Base-by-base conservation (phyloP, 2,113 vertebrate species). In the Lophura nycthemera region DNA sequence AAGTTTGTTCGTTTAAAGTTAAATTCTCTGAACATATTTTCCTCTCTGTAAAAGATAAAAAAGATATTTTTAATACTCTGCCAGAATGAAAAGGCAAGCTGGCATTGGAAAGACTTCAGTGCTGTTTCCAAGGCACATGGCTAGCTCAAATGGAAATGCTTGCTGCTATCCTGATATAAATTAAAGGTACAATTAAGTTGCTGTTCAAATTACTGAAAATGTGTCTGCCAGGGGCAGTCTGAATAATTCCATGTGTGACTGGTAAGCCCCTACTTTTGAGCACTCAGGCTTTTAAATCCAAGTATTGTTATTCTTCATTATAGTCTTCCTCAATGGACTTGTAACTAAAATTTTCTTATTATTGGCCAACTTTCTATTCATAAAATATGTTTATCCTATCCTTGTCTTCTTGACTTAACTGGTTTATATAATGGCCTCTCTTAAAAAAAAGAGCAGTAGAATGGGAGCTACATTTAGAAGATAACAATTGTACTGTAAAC, bases 101-200 rank as follows among this genome's bases (percentile, higher is more conserved):
- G 45, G 14, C 45, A 50, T 83, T 79, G 69, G 83, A 88, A 86
- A 84, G 40, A 47, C 36, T 69, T 47, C n/a, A 76, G 19, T 86
- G 43, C 10, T 47, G 19, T 85, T 40, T 92, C 45, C 24, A 18
- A 83, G 71, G 18, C 48, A 83, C 45, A 21, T 4, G 48, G 66
- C 54, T 85, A 63, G 47, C 70, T 15, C 56, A 57, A 91, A 92
- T 81, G 38, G 57, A 95, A 96, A 78, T 83, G 61, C 30, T 75
- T 56, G 52, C 72, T 93, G 36, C 30, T 92, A 83, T 83, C 76
- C 77, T 85, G 32, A 76, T 93, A 91, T 74, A 96, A 97, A 92
- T 93, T 94, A 96, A 96, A 96, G 19, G 91, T 94, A 65, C 30
- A 7, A 5, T 82, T 96, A 95, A 93, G 90, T 89, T 96, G 77